Evolutionary conservation across 2,888 invertebrate species (phyloP), one percentile per base, ranked within the genome.

Genomic region (Drosophila helvetica): DNA sequence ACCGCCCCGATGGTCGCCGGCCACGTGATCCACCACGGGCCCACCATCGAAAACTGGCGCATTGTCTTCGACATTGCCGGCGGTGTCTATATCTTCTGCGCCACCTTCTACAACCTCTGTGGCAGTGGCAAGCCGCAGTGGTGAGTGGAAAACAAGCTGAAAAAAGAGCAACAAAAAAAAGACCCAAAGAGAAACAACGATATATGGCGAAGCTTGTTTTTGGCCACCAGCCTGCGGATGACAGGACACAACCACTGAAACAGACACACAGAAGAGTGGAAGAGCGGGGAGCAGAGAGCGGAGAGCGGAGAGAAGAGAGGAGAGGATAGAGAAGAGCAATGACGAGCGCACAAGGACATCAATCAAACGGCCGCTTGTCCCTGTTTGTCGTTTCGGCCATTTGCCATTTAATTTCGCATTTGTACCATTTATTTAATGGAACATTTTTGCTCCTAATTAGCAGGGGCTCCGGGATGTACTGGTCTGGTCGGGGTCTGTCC

Each of bases 51-150:
- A 2, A 95, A 96, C 90, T 98, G 97, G 97, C 94, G 95, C 79
- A 95, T 94, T 80, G 97, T 97, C 9, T 97, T 98, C 93, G 94
- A 96, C 91, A 95, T 96, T 66, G 95, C 97, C 0, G 96, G 95
- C 2, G 94, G 92, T 12, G 93, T 97, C 9, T 97, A 97, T 91
- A 93, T 96, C 30, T 93, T 94, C 70, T 96, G 96, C 85, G 95
- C 94, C 58, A 94, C 95, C 1, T 94, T 97, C 92, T 97, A 96
- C 92, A 93, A 95, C 78, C 80, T 96, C 33, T 96, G 96, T 91
- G 96, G 93, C 10, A 95, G 96, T 0, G 97, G 96, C 10, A 92
- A 94, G 79, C 93, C 96, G 52, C 96, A 97, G 88, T 92, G 94
- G 0, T 97, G 27, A 96, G 97, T 96, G 96, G 92, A 95, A 30